Base-by-base conservation (phyloP, 2,888 invertebrate species). In the Drosophila sordidapex region DNA sequence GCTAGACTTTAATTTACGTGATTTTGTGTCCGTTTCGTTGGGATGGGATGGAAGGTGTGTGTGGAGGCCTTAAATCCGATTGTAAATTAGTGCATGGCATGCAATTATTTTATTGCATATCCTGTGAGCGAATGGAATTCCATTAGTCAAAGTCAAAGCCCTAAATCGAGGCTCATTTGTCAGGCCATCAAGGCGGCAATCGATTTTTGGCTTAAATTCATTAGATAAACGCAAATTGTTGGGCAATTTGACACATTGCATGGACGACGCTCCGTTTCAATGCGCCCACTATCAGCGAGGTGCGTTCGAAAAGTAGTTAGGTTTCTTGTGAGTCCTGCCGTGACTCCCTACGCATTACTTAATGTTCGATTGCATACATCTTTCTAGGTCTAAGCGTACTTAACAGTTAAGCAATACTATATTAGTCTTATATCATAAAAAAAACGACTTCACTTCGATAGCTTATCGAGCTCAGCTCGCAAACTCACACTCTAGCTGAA, bases 91-190 rank as follows among this genome's bases (percentile, higher is more conserved):
- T 76, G 81, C 79, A 70, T 68, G 29, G 67, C 66, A 74, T 74
- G 79, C 79, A 79, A 69, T 70, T 81, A 81, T 81, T 83, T 70
- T 57, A 81, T 81, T 75, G 72, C 74, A 74, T 65, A 72, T 70
- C 57, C 74, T 59, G 66, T 73, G 70, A 54, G 74, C 62, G 66
- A 61, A 72, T 72, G 69, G 70, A 83, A 85, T 85, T 85, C 81
- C 81, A 85, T 83, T 85, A 81, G 85, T 83, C 83, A 81, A 85
- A 83, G 85, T 83, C 83, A 73, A 74, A 79, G 73, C 64, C 36
- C 38, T 8, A 54, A 54, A 27, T 27, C 75, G 64, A 29, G n/a
- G 49, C 78, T 35, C 70, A 74, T 81, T 79, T 79, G 54, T 70
- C 56, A 70, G 74, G 33, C 31, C 38, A 38, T 18, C 27, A 35